These are phyloP conservation scores for Myotis brandtii DNA, from an alignment of 2,113 vertebrate genomes.

Conservation along the genomic window DNA sequence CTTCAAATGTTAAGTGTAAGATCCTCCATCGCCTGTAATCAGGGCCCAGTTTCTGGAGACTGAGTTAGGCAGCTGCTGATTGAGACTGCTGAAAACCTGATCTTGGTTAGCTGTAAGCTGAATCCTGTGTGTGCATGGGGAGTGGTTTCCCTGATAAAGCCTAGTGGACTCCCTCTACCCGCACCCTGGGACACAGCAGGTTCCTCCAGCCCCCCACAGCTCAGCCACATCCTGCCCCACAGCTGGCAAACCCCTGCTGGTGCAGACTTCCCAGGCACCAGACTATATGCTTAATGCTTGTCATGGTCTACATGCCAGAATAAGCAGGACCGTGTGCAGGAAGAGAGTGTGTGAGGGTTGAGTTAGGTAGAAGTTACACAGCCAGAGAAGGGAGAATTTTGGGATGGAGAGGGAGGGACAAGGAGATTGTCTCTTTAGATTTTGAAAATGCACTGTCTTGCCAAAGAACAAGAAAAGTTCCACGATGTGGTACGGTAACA, in stretches of 20 bases:
- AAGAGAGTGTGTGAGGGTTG: neutral
- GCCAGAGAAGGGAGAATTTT: neutral
- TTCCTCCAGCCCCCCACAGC: neutral
- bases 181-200: neutral
- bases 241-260: neutral
- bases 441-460: neutral
- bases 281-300: neutral
- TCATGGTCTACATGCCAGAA: neutral
- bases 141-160: constrained; percentile 20
- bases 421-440: neutral
- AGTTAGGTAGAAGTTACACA: neutral
- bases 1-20: neutral
- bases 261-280: neutral
- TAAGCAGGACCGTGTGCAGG: neutral
- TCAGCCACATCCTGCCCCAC: neutral
- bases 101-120: neutral
- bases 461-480: neutral
- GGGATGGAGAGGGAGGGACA: neutral
- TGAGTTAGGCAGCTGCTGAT: neutral
- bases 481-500: neutral
- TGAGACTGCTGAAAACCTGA: neutral
- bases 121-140: neutral
- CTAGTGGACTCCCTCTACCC: neutral
- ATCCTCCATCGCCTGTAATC: neutral
- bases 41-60: neutral